Evolutionary conservation across 2,797 vertebrate species (phyloP), one percentile per base, ranked within the genome.

Genomic region (Lutjanus campechanus): DNA sequence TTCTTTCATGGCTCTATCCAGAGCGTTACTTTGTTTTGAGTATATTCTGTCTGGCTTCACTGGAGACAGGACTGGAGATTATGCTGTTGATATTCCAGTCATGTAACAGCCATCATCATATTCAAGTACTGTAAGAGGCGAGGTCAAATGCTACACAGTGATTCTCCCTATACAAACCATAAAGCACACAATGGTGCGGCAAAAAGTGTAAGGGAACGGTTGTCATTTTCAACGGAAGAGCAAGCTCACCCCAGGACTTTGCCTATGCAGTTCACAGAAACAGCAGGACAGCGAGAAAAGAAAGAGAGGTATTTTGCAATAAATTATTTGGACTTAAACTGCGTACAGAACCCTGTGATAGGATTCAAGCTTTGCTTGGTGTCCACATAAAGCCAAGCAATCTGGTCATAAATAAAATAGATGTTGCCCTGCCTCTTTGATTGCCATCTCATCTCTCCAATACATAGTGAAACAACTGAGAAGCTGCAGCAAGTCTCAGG

Each of bases 291-390:
- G 89, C 54, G 62, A 70, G 85, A 73, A 83, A 89, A 88, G 86
- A 92, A 90, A 89, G 85, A 93, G 89, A 88, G 83, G 92, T 93
- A 89, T 94, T 95, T 90, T 89, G 90, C 91, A 89, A 95, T 96
- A 95, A 92, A 96, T 96, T 96, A 95, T 95, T 94, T 95, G 92
- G 95, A 94, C 90, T 95, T 96, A 96, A 95, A 95, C 94, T 94
- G 91, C 92, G 88, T 90, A 93, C 89, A 91, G 92, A 89, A 82
- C 87, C 82, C 90, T 77, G 89, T 92, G 94, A 95, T 94, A 93
- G 94, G 94, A 96, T 95, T 94, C 92, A 68, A 83, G 91, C 88
- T 84, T 94, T 95, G 93, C 92, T 95, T 91, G 93, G 91, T 84
- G 89, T 94, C 94, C 92, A 92, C 90, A 93, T 94, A 94, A 95